These are phyloP conservation scores for Hemiprocne comata DNA, from an alignment of 2,113 vertebrate species.

Conservation along the genomic window DNA sequence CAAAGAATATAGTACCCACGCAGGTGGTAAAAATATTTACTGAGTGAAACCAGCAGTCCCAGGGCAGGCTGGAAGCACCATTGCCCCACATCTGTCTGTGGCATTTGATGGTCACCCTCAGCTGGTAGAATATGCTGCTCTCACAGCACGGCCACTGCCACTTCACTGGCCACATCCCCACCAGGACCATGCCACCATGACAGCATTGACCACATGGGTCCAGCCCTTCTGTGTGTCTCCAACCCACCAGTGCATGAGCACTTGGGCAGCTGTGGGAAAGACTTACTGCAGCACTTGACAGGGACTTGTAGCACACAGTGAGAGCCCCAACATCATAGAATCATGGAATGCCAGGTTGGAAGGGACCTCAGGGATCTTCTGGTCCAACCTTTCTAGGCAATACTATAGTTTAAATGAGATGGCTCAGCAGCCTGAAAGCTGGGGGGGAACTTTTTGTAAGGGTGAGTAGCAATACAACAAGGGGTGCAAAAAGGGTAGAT, in stretches of 20 bases:
- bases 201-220: too few relatives aligned
- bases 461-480: too few relatives aligned
- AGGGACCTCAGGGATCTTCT: too few relatives aligned
- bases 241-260: accelerated
- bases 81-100: background rate
- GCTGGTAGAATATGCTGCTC: accelerated
- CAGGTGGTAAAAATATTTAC: background rate
- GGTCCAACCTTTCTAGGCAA: too few relatives aligned
- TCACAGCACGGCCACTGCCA: accelerated
- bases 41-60: background rate
- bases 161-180: background rate
- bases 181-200: background rate
- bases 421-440: too few relatives aligned
- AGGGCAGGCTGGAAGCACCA: background rate
- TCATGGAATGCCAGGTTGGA: too few relatives aligned
- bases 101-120: too few relatives aligned
- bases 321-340: background rate
- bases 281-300: background rate
- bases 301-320: background rate
- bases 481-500: too few relatives aligned
- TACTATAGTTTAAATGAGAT: too few relatives aligned
- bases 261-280: background rate
- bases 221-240: background rate
- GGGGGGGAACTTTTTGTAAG: too few relatives aligned
- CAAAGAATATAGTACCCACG: background rate